A percentile compares a stretch with the other conserved stretches of the same genome.
Evolutionary conservation across 2,888 invertebrate genomes (phyloP).

Genomic region (Rutpela maculata): DNA sequence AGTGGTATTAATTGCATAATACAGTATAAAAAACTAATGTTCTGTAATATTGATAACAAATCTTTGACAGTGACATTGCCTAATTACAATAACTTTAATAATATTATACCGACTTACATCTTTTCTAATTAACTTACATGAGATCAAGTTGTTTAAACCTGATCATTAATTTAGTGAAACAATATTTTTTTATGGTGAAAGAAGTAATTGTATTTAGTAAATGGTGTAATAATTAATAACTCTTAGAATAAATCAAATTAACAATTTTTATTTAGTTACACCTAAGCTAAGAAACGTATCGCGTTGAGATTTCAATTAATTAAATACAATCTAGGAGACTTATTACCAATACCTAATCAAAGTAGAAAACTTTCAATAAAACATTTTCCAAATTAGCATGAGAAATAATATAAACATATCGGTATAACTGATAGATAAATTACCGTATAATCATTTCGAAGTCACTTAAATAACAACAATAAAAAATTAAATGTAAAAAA

Average conservation of each 20-base stretch:
- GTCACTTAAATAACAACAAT: no score
- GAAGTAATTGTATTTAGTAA: not conserved
- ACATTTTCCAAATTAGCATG: no score
- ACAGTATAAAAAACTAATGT: not conserved
- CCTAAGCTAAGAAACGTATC: not conserved
- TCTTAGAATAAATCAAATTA: not conserved
- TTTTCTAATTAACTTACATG: not conserved
- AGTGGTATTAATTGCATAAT: not conserved
- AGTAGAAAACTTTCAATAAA: no score
- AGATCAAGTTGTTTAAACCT: not conserved
- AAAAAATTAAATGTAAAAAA: no score
- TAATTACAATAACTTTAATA: not conserved
- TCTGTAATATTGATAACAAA: not conserved
- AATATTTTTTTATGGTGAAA: not conserved
- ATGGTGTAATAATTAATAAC: not conserved
- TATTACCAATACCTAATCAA: no score
- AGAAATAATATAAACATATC: no score
- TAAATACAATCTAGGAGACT: no score
- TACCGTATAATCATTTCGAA: no score
- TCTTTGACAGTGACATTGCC: not conserved
- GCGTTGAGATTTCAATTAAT: no score
- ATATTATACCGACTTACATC: not conserved
- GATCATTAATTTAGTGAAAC: not conserved
- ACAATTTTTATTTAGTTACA: not conserved
- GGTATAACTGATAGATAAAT: no score